A percentile compares a stretch with the other conserved stretches of the same genome.
Evolutionary conservation across 2,113 vertebrate genomes (phyloP).

Genomic region (Trachemys scripta): DNA sequence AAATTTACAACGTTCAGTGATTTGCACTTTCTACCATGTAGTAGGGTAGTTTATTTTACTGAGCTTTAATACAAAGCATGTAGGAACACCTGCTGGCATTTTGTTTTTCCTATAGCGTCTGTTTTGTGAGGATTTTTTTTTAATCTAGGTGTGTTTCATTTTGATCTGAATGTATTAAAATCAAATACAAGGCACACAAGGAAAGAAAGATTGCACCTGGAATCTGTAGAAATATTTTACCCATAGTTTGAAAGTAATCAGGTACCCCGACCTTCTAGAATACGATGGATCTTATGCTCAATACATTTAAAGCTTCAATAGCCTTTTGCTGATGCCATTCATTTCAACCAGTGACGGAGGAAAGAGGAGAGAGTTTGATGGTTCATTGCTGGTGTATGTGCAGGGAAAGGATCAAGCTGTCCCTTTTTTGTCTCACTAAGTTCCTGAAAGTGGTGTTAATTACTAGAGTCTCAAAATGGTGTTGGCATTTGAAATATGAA

Average conservation of each 20-base stretch:
- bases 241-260: background rate
- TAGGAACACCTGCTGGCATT: constrained; percentile 56
- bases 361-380: constrained; percentile 22
- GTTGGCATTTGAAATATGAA: constrained; percentile 65
- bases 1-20: constrained; percentile 62
- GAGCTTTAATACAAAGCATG: constrained; percentile 28
- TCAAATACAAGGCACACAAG: background rate
- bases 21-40: constrained; percentile 60
- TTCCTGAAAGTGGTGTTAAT: constrained; percentile 62
- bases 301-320: background rate
- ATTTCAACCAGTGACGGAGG: constrained; percentile 16
- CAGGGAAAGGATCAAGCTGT: constrained; percentile 59
- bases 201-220: background rate
- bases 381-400: constrained; percentile 1
- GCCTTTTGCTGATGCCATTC: constrained; percentile 7
- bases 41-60: constrained; percentile 70
- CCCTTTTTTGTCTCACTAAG: constrained; percentile 36
- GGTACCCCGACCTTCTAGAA: background rate
- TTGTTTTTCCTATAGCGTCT: constrained; percentile 45
- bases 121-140: constrained; percentile 36
- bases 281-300: background rate
- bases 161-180: background rate
- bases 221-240: background rate
- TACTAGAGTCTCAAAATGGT: constrained; percentile 51
- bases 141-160: constrained; percentile 5